Evolutionary conservation across 2,888 invertebrate species (phyloP), one percentile per base, ranked within the genome.

Genomic region (Holacanthella duospinosa): DNA sequence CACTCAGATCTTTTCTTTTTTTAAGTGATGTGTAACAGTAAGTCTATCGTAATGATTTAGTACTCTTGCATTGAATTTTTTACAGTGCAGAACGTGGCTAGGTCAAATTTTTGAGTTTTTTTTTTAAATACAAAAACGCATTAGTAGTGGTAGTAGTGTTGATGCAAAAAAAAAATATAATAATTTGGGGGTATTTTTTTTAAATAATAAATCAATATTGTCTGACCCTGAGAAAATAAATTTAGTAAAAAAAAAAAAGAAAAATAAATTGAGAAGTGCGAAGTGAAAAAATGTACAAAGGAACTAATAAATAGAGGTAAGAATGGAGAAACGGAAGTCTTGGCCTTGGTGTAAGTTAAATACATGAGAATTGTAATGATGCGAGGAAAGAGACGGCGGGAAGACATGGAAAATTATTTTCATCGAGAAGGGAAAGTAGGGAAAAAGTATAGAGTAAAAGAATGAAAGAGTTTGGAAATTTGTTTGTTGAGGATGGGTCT

Each of bases 371-470:
- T 25, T 59, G 25, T 59, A 48, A 48, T 57, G 36, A 26, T 29
- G 21, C n/a, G 4, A 4, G 26, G 21, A 36, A 36, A 57, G 26
- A 55, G 27, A 6, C 19, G 28, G 25, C 24, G 27, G 6, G 27
- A 55, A 27, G 55, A 27, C 29, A 57, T 29, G 59, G 53, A 19
- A 29, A 56, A 57, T 53, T 62, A 58, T 57, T 65, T 25, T 60
- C 63, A 19, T 43, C 55, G 55, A 53, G n/a, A 43, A 28, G 36
- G 29, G 43, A 54, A 55, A 55, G 55, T 36, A 56, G 57, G 27
- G 62, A 24, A 54, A 55, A 44, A 26, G 24, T 60, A 21, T 29
- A 16, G 43, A n/a, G 56, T 25, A 54, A 48, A n/a, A 21, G 48
- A 48, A n/a, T n/a, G 48, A 48, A 48, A 48, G 48, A n/a, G 4